phyloP scores from a whole-genome alignment of 2,888 invertebrate species.

The Caenorhabditis sinica region DNA sequence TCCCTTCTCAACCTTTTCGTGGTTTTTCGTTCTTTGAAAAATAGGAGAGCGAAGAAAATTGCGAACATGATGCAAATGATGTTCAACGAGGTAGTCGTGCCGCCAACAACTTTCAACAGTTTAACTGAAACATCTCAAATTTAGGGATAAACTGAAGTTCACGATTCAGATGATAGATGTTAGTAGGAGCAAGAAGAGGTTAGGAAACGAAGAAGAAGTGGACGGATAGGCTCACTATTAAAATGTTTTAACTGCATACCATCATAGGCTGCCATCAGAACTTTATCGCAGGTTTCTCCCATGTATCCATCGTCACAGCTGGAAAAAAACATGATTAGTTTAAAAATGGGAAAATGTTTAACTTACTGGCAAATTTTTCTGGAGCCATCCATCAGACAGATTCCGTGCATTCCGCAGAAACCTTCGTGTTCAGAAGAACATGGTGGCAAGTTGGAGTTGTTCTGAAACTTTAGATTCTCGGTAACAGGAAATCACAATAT shows the following conservation, averaged over 20 bases:
- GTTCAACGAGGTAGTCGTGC: conserved; percentile 61
- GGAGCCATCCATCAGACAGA: conserved; percentile 52
- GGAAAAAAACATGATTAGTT: conserved; percentile 6
- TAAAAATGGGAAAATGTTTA: too few relatives aligned
- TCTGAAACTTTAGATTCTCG: conserved; percentile 32
- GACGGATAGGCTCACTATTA: conserved; percentile 61
- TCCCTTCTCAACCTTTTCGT: conserved; percentile 31
- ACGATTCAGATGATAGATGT: not conserved
- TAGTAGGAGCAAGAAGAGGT: conserved; percentile 2
- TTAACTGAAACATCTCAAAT: conserved; percentile 58
- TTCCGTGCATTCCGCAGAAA: conserved; percentile 47
- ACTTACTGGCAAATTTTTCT: conserved; percentile 60
- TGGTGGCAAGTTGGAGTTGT: conserved; percentile 36
- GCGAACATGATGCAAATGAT: conserved; percentile 56
- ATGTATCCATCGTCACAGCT: conserved; percentile 64
- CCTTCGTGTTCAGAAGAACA: conserved; percentile 19
- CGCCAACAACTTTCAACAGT: conserved; percentile 59
- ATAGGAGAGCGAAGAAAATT: conserved; percentile 53
- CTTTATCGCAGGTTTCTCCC: conserved; percentile 63
- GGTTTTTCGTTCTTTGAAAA: conserved; percentile 51
- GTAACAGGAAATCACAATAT: not conserved
- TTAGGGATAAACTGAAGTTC: conserved; percentile 15
- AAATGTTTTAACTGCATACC: conserved; percentile 61
- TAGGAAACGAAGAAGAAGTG: conserved; percentile 33
- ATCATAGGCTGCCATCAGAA: conserved; percentile 60